Percentiles rank a stretch among this genome's conserved stretches.
These are phyloP conservation scores for Plecotus auritus DNA, from an alignment of 2,113 vertebrate genomes.

Conservation along the genomic window DNA sequence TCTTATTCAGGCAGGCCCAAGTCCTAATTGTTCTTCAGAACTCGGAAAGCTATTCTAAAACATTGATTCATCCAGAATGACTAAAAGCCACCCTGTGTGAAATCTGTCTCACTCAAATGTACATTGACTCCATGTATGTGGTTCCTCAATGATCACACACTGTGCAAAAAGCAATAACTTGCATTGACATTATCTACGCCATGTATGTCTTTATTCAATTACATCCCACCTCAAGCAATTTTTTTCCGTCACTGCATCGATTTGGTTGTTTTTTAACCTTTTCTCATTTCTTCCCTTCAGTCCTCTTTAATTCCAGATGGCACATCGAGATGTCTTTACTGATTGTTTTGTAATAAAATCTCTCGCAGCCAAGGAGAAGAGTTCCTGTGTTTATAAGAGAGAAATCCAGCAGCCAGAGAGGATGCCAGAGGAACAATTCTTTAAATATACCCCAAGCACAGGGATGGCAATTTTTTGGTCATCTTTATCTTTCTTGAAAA, in stretches of 20 bases:
- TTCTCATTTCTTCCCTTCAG: conserved; percentile 50
- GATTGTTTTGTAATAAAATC: conserved; percentile 60
- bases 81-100: not conserved
- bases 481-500: not conserved
- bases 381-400: conserved; percentile 25
- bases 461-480: not conserved
- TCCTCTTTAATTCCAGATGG: conserved; percentile 59
- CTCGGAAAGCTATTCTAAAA: not conserved
- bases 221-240: conserved; percentile 48
- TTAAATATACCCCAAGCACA: not conserved
- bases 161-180: conserved; percentile 62
- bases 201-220: conserved; percentile 65
- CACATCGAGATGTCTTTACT: conserved; percentile 42
- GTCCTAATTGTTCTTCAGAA: not conserved
- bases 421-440: not conserved
- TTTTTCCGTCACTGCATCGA: conserved; percentile 36
- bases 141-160: not conserved
- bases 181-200: conserved; percentile 64
- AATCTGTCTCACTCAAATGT: conserved; percentile 12
- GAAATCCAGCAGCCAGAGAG: not conserved
- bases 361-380: not conserved
- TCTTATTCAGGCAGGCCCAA: not conserved
- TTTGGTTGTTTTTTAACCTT: conserved; percentile 66
- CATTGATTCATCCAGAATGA: not conserved
- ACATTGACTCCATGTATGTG: not conserved